Conservation (phyloP, 2,888 invertebrate genomes). For the Dichetophora obliterata region DNA sequence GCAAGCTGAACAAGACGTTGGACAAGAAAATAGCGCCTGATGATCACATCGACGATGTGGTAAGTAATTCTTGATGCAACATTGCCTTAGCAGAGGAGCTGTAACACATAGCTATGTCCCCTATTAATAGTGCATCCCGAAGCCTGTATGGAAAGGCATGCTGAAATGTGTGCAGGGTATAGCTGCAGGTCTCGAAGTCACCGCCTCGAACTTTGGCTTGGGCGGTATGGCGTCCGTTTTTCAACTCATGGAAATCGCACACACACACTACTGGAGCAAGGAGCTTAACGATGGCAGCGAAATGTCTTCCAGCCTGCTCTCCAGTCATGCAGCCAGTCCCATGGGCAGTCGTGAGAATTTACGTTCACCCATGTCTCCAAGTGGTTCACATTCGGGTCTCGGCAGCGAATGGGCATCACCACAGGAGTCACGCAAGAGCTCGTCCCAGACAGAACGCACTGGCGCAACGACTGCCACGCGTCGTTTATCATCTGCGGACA, state of each 20-base stretch:
- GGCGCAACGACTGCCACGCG: conserved; percentile 60
- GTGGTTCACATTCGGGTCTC: conserved; percentile 70
- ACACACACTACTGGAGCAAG: conserved; percentile 98
- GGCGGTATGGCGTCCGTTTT: conserved; percentile 98
- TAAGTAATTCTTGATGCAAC: conserved; percentile 71
- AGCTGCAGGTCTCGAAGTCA: conserved; percentile 90
- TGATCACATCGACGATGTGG: conserved; percentile 98
- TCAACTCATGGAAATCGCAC: conserved; percentile 97
- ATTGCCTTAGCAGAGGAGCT: background rate
- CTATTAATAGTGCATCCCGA: conserved; percentile 79
- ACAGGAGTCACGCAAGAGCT: conserved; percentile 73
- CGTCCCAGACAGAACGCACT: conserved; percentile 61
- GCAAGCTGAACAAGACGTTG: conserved; percentile 93
- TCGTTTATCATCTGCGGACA: conserved; percentile 77
- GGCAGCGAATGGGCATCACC: conserved; percentile 73
- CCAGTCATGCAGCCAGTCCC: conserved; percentile 71
- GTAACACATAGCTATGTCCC: background rate
- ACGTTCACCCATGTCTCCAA: conserved; percentile 74
- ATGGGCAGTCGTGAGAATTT: conserved; percentile 79
- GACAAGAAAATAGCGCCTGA: conserved; percentile 94
- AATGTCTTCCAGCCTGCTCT: conserved; percentile 67
- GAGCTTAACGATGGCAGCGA: conserved; percentile 78
- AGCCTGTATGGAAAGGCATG: conserved; percentile 97
- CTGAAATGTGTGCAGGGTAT: conserved; percentile 91
- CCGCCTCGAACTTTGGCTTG: conserved; percentile 91